Percentiles rank a stretch among this genome's conserved stretches.
phyloP scores from a whole-genome alignment of 2,888 invertebrate genomes.

The Apamea anceps region DNA sequence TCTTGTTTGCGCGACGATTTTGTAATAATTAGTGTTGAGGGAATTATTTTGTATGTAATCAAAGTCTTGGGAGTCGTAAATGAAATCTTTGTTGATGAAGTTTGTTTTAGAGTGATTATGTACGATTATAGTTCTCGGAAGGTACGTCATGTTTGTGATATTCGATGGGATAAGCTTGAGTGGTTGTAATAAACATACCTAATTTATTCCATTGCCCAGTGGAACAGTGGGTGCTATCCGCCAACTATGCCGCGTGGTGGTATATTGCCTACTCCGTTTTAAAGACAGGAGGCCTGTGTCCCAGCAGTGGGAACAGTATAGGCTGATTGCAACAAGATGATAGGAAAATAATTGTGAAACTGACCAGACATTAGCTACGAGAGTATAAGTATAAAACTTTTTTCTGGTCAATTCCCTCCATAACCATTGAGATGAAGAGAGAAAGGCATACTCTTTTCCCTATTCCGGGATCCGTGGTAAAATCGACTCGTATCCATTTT shows the following conservation, averaged over 20 bases:
- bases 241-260: no score
- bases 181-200: neutral
- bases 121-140: neutral
- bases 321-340: no score
- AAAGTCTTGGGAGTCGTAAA: neutral
- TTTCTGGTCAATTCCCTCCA: no score
- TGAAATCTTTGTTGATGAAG: neutral
- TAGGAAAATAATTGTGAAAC: no score
- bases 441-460: no score
- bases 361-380: no score
- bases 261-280: no score
- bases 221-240: no score
- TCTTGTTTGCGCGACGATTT: constrained; percentile 62
- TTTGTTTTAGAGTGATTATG: neutral
- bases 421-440: no score
- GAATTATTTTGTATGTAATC: constrained; percentile 19
- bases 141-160: neutral
- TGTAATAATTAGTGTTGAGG: constrained; percentile 57
- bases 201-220: neutral
- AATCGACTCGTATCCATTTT: neutral
- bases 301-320: no score
- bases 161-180: neutral
- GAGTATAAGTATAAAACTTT: no score
- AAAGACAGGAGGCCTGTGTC: no score
- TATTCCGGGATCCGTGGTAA: neutral